phyloP scores from a whole-genome alignment of 2,888 invertebrate genomes.

The Aphodius granarius region DNA sequence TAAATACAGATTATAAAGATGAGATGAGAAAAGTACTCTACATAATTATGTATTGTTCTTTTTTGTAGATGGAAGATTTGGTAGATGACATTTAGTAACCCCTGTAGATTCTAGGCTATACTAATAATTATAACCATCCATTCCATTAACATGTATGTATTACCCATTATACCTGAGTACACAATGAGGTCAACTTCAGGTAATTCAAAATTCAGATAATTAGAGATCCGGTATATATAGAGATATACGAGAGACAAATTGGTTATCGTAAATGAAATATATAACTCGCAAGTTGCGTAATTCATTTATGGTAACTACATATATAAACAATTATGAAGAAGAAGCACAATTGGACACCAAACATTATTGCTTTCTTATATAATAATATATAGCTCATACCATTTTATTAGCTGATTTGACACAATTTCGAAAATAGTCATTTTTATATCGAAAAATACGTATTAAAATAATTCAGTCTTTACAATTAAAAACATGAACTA shows the following conservation, averaged over 20 bases:
- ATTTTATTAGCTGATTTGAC: constrained; percentile 26
- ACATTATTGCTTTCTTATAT: constrained; percentile 18
- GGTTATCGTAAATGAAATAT: not conserved
- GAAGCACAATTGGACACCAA: not conserved
- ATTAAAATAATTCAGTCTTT: constrained; percentile 37
- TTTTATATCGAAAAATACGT: constrained; percentile 30
- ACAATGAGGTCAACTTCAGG: not conserved
- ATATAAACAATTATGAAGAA: not conserved
- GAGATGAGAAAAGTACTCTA: not conserved
- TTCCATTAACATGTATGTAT: not conserved
- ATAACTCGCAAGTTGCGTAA: not conserved
- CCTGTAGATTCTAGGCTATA: not conserved
- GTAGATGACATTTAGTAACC: not conserved
- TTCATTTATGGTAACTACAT: not conserved
- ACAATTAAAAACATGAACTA: constrained; percentile 30
- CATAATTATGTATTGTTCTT: not conserved
- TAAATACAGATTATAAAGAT: not conserved
- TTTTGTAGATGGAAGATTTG: not conserved
- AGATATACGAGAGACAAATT: not conserved
- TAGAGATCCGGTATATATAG: not conserved
- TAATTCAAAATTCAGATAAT: not conserved
- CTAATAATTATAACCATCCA: not conserved
- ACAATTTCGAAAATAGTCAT: constrained; percentile 30
- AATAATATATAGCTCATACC: constrained; percentile 22
- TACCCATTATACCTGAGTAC: not conserved